Conservation (phyloP, 2,888 invertebrate genomes). For the Lamellibrachia satsuma region DNA sequence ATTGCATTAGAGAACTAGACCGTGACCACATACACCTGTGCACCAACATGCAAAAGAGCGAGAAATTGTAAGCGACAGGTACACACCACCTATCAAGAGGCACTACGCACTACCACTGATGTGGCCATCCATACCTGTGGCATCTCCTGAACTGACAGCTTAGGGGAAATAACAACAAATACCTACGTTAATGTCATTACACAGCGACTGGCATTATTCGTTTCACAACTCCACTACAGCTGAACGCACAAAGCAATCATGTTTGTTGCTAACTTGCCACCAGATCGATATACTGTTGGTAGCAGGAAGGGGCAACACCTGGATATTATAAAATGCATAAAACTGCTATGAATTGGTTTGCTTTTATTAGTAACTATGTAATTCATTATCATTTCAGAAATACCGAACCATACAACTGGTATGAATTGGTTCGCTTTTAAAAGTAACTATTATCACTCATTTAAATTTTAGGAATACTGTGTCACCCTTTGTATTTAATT, state of each 20-base stretch:
- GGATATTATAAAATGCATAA: neutral
- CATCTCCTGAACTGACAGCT: neutral
- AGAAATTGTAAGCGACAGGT: neutral
- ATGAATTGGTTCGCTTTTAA: too few species aligned
- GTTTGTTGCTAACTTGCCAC: neutral
- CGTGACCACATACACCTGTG: neutral
- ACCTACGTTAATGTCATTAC: neutral
- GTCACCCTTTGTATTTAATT: neutral
- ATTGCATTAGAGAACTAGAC: neutral
- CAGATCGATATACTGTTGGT: neutral
- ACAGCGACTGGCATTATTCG: neutral
- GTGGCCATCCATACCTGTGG: slow-evolving; percentile 13
- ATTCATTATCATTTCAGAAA: too few species aligned
- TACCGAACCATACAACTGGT: too few species aligned
- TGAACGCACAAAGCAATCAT: neutral
- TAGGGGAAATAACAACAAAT: neutral
- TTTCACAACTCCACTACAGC: neutral
- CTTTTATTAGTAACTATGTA: too few species aligned
- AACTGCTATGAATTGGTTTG: neutral
- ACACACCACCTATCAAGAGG: neutral
- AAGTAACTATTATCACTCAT: too few species aligned
- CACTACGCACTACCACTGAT: neutral
- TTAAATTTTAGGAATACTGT: neutral
- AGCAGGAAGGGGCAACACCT: neutral
- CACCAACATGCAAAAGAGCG: neutral